Conservation (phyloP, 1,140 invertebrate genomes). For the Armadillidium nasatum region DNA sequence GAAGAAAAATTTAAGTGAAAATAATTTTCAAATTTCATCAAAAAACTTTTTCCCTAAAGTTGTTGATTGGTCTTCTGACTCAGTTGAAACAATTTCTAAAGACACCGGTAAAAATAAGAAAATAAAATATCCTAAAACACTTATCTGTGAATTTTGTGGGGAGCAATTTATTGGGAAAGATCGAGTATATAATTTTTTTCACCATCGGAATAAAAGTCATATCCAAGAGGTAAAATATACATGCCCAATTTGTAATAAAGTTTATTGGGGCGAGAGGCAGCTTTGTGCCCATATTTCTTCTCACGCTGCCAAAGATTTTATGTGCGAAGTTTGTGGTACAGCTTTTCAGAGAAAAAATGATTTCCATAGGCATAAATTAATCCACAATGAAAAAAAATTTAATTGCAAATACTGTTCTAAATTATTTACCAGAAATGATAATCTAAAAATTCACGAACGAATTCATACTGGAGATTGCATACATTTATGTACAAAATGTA, state of each 20-base stretch:
- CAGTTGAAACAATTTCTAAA: not conserved
- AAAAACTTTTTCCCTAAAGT: not conserved
- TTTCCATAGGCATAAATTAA: not conserved
- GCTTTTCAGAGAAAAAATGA: not conserved
- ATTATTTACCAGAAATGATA: too few species aligned
- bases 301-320: not conserved
- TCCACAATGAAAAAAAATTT: not conserved
- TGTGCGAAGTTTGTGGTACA: not conserved
- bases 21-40: not conserved
- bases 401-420: not conserved
- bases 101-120: not conserved
- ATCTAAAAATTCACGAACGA: too few species aligned
- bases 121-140: not conserved
- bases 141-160: constrained; percentile 2
- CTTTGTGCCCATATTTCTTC: not conserved
- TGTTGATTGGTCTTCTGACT: constrained; percentile 4
- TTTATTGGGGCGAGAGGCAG: not conserved
- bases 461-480: too few species aligned
- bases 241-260: not conserved
- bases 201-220: not conserved
- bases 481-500: too few species aligned
- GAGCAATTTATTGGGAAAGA: not conserved
- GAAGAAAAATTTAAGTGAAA: not conserved
- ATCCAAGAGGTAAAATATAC: not conserved
- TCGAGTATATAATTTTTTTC: not conserved